Evolutionary conservation across 2,113 vertebrate genomes (phyloP), one percentile per base, ranked within the genome.

Genomic region (Prolemur simus): DNA sequence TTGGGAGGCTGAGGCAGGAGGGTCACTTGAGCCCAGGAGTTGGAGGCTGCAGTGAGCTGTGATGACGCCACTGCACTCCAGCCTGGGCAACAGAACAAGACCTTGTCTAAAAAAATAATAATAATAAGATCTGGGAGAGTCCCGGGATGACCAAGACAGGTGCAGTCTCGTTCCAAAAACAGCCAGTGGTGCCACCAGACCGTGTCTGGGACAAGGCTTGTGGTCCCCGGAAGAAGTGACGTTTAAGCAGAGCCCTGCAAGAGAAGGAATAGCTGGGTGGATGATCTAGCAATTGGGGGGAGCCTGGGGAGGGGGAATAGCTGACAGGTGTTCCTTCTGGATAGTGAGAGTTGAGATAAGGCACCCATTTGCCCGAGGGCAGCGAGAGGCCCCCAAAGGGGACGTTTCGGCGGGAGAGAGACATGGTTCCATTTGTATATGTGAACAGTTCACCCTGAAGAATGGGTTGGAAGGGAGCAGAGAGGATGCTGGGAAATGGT

Each of bases 181-280:
- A 58, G 60, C 21, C 3, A 1, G 32, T 11, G 29, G 39, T 1
- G 1, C 0, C 20, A 39, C 3, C 0, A 29, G 34, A n/a, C 34
- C 5, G 8, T 66, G 37, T n/a, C 37, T 63, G 68, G 54, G 42
- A 8, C 7, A 9, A 32, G n/a, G 52, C 42, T 20, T 47, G 76
- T 17, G 32, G 60, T 54, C 20, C 17, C 23, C 0, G 1, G 54
- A 18, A 25, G 49, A 32, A 25, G 37, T n/a, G 73, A 76, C 32
- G n/a, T 54, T 64, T 54, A 45, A 37, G 64, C 47, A 77, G 60
- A 96, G 45, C n/a, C 7, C 5, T 20, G 3, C 4, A 52, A 54
- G 0, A 37, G 63, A 32, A 6, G 18, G 56, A 5, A 29, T 21
- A 20, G 66, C 29, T 18, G 17, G 23, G 15, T 4, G 25, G 87